A percentile compares a stretch with the other conserved stretches of the same genome.
Conservation (phyloP, 2,888 invertebrate species). For the Eristalis intricaria region DNA sequence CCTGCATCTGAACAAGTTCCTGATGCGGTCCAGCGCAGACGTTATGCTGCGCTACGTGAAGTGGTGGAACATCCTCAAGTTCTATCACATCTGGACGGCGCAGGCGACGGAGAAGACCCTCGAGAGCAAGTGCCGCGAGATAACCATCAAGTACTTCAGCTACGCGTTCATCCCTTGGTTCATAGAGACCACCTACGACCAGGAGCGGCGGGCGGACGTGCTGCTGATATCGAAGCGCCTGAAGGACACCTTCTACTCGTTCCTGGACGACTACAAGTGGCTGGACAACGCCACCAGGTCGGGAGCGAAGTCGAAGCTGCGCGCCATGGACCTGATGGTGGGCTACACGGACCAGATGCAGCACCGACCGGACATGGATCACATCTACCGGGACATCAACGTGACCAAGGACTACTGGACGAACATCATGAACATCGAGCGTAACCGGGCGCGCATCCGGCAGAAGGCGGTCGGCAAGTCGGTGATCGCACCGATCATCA, state of each 20-base stretch:
- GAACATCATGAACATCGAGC: slow-evolving; percentile 75
- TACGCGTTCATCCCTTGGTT: slow-evolving; percentile 79
- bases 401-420: slow-evolving; percentile 75
- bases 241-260: slow-evolving; percentile 76
- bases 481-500: slow-evolving; percentile 75
- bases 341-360: slow-evolving; percentile 77
- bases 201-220: slow-evolving; percentile 76
- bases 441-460: slow-evolving; percentile 73
- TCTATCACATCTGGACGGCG: slow-evolving; percentile 76
- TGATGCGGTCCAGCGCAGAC: slow-evolving; percentile 70
- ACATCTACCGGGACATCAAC: slow-evolving; percentile 73
- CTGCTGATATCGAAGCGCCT: slow-evolving; percentile 75
- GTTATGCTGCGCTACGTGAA: slow-evolving; percentile 75
- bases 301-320: slow-evolving; percentile 76
- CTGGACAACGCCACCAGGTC: slow-evolving; percentile 78
- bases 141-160: slow-evolving; percentile 75
- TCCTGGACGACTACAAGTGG: slow-evolving; percentile 76
- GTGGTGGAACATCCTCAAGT: slow-evolving; percentile 76
- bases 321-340: slow-evolving; percentile 77
- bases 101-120: slow-evolving; percentile 69
- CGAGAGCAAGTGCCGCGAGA: slow-evolving; percentile 75
- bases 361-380: slow-evolving; percentile 74
- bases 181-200: slow-evolving; percentile 76
- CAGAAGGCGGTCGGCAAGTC: slow-evolving; percentile 76
- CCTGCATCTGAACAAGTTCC: slow-evolving; percentile 73